Conservation (phyloP, 2,888 invertebrate genomes). For the Chrysolina oricalcia region DNA sequence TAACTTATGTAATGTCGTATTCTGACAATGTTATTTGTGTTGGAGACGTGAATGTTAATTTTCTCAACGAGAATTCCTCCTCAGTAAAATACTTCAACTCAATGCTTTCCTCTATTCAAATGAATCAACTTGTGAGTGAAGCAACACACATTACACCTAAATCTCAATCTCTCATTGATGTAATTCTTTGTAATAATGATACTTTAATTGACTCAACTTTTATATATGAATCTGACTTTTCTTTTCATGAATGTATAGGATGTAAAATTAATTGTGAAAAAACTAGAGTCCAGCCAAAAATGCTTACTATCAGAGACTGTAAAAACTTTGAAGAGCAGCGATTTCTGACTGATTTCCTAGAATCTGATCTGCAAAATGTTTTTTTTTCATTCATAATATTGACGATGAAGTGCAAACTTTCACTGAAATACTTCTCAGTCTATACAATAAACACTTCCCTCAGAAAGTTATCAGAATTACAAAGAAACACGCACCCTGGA, state of each 20-base stretch:
- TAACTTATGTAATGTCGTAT: constrained; percentile 7
- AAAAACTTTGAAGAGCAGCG: constrained; percentile 22
- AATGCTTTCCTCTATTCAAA: constrained; percentile 20
- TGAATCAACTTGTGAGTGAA: constrained; percentile 11
- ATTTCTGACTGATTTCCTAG: constrained; percentile 21
- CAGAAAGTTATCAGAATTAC: too few species aligned
- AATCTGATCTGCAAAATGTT: too few species aligned
- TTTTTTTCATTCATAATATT: background rate
- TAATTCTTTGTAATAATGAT: constrained; percentile 26
- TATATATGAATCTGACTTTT: constrained; percentile 28
- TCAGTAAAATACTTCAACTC: constrained; percentile 20
- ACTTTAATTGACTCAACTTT: constrained; percentile 11
- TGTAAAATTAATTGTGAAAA: constrained; percentile 27
- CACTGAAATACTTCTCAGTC: background rate
- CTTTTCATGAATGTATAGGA: constrained; percentile 21
- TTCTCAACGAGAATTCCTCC: constrained; percentile 3
- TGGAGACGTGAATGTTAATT: constrained; percentile 23
- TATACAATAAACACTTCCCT: background rate
- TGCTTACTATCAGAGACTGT: constrained; percentile 24
- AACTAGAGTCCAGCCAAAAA: constrained; percentile 7
- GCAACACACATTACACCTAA: constrained; percentile 16
- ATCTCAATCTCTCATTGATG: constrained; percentile 29
- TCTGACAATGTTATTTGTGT: constrained; percentile 2
- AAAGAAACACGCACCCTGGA: too few species aligned
- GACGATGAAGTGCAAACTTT: background rate